Evolutionary conservation across 2,888 invertebrate genomes (phyloP).

Genomic region (Diaprepes abbreviatus): DNA sequence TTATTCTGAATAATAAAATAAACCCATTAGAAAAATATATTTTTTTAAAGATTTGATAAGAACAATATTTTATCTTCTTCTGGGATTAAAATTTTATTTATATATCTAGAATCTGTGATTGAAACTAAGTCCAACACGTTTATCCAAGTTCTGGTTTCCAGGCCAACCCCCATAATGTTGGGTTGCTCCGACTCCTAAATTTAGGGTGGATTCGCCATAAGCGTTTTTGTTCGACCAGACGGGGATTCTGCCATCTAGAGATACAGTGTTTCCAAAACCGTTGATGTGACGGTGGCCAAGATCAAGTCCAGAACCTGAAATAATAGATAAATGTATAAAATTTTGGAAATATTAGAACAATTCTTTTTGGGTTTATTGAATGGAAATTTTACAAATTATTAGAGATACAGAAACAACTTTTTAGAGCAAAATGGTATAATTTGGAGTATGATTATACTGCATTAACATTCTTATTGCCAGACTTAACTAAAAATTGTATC

Average conservation of each 20-base stretch:
- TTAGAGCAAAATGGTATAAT: too few relatives aligned
- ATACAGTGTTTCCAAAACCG: conserved; percentile 12
- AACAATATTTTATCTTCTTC: too few relatives aligned
- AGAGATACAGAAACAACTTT: too few relatives aligned
- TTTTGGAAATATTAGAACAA: neutral
- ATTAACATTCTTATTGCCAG: neutral
- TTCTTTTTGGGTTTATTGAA: too few relatives aligned
- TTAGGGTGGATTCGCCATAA: conserved; percentile 7
- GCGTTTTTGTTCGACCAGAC: conserved; percentile 8
- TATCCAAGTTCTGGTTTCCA: conserved; percentile 28
- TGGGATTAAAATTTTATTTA: too few relatives aligned
- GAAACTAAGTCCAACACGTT: conserved; percentile 11
- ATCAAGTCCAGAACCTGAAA: conserved; percentile 16
- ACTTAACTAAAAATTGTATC: too few relatives aligned
- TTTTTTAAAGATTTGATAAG: too few relatives aligned
- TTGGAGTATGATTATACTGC: too few relatives aligned
- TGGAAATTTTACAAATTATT: too few relatives aligned
- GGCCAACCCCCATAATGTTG: conserved; percentile 16
- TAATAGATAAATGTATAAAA: too few relatives aligned
- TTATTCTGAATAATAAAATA: too few relatives aligned
- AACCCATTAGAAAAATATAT: too few relatives aligned
- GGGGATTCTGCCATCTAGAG: conserved; percentile 4
- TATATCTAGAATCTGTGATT: conserved; percentile 13
- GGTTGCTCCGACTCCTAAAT: conserved; percentile 18
- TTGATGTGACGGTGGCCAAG: conserved; percentile 18